phyloP scores from a whole-genome alignment of 2,888 invertebrate genomes.

The Apotomis turbidana region DNA sequence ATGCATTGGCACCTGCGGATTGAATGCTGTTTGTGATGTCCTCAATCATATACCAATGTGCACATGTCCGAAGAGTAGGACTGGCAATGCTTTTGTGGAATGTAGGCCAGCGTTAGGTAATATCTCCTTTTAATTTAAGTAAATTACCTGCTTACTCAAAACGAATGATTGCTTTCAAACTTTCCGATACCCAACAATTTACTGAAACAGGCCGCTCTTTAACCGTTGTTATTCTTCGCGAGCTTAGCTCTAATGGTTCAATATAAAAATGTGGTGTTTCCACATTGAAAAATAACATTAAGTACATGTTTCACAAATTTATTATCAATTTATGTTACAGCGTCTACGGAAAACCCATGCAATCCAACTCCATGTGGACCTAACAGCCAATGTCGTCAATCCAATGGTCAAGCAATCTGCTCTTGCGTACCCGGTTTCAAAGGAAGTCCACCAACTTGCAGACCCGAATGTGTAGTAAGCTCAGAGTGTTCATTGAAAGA shows the following conservation, averaged over 20 bases:
- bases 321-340: slow-evolving; percentile 53
- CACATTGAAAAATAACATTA: no score
- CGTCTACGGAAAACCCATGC: slow-evolving; percentile 84
- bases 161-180: no score
- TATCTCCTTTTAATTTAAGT: slow-evolving; percentile 9
- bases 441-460: slow-evolving; percentile 90
- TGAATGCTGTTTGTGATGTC: slow-evolving; percentile 88
- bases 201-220: no score
- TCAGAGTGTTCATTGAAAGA: slow-evolving; percentile 88
- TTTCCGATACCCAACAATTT: no score
- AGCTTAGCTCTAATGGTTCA: no score
- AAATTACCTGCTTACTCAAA: neutral
- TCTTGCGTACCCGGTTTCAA: slow-evolving; percentile 88
- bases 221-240: no score
- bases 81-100: slow-evolving; percentile 87
- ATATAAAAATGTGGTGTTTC: no score
- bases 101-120: slow-evolving; percentile 83
- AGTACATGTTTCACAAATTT: no score
- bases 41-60: slow-evolving; percentile 89
- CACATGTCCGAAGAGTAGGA: slow-evolving; percentile 86
- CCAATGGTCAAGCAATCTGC: slow-evolving; percentile 88
- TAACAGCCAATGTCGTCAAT: slow-evolving; percentile 89
- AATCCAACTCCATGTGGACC: slow-evolving; percentile 91
- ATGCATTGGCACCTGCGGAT: slow-evolving; percentile 88
- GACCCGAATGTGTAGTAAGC: slow-evolving; percentile 90